phyloP scores from a whole-genome alignment of 2,797 vertebrate species.

The Oreochromis grahami region DNA sequence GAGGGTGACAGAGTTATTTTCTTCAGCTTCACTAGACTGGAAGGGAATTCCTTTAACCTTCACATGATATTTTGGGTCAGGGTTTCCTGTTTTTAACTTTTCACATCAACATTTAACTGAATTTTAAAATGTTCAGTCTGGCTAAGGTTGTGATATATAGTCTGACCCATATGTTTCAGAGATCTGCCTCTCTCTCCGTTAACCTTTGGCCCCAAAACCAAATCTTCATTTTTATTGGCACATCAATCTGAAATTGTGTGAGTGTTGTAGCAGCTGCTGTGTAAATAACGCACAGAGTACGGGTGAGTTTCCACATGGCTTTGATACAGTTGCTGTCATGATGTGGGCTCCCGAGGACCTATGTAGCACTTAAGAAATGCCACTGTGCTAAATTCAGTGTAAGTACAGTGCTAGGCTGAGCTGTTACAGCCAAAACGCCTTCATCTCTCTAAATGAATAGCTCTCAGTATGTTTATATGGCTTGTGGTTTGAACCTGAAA shows the following conservation, averaged over 20 bases:
- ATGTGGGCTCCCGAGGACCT: neutral
- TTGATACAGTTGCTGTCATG: neutral
- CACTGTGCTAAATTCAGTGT: neutral
- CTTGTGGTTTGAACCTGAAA: neutral
- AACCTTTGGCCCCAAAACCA: constrained; percentile 22
- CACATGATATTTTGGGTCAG: neutral
- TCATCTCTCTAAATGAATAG: neutral
- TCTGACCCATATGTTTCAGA: neutral
- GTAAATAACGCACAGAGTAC: neutral
- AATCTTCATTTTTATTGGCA: neutral
- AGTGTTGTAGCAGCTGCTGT: neutral
- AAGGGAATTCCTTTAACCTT: neutral
- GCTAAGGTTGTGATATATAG: neutral
- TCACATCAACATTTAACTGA: neutral
- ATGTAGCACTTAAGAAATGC: neutral
- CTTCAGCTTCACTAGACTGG: neutral
- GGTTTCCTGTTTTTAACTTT: neutral
- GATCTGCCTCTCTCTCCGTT: neutral
- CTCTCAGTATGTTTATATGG: neutral
- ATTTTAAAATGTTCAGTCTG: neutral
- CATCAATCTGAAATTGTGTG: neutral
- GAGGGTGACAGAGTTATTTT: constrained; percentile 27
- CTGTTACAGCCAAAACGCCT: neutral
- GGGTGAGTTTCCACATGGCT: neutral
- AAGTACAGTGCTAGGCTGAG: neutral